Evolutionary conservation across 2,113 vertebrate genomes (phyloP).

Genomic region (Phrynocephalus versicolor): DNA sequence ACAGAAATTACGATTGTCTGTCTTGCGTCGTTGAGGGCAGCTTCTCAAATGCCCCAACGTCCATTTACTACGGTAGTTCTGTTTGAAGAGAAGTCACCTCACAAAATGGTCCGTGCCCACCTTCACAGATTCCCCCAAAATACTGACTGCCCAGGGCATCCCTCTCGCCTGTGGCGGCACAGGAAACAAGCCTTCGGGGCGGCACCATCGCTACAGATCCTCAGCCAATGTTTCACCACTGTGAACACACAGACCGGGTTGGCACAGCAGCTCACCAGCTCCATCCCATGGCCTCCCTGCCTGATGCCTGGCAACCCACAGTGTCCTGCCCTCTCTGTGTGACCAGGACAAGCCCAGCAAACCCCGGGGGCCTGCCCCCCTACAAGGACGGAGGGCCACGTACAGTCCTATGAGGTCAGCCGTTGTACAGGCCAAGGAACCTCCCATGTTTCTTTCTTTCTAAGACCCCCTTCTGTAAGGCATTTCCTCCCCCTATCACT

Average conservation of each 20-base stretch:
- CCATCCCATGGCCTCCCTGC: not conserved
- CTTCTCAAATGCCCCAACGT: too few relatives aligned
- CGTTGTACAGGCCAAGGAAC: too few relatives aligned
- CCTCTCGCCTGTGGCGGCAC: too few relatives aligned
- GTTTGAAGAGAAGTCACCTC: too few relatives aligned
- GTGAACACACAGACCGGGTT: not conserved
- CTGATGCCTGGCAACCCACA: not conserved
- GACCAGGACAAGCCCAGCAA: not conserved
- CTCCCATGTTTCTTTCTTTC: not conserved
- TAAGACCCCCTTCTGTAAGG: not conserved
- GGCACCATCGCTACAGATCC: not conserved
- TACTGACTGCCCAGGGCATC: too few relatives aligned
- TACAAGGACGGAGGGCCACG: not conserved
- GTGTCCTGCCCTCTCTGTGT: not conserved
- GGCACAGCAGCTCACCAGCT: not conserved
- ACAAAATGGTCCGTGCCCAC: too few relatives aligned
- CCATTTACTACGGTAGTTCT: too few relatives aligned
- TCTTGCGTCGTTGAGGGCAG: too few relatives aligned
- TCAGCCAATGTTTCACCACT: not conserved
- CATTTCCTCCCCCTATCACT: not conserved
- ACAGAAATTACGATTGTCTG: too few relatives aligned
- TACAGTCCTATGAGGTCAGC: too few relatives aligned
- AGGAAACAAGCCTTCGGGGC: too few relatives aligned
- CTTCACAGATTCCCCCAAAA: too few relatives aligned
- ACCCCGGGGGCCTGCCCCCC: not conserved